Percentiles rank a stretch among this genome's conserved stretches.
Evolutionary conservation across 2,113 vertebrate genomes (phyloP).

Genomic region (Pteropus alecto): DNA sequence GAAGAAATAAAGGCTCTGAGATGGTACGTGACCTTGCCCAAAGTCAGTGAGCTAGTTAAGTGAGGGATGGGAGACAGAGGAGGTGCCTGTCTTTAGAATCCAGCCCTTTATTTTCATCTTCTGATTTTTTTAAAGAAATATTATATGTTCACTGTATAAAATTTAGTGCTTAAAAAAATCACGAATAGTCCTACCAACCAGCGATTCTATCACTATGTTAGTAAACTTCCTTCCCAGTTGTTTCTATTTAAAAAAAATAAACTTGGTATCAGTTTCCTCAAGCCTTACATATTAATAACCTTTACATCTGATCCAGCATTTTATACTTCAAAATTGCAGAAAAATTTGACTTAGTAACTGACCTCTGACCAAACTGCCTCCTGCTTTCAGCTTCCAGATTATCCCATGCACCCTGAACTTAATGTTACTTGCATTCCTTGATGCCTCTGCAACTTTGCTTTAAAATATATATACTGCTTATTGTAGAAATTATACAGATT

Average conservation of each 20-base stretch:
- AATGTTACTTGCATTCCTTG: neutral
- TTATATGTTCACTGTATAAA: neutral
- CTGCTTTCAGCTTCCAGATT: neutral
- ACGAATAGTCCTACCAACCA: conserved; percentile 16
- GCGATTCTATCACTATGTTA: neutral
- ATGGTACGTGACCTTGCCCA: neutral
- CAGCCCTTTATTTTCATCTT: conserved; percentile 14
- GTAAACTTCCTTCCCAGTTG: neutral
- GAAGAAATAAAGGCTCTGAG: conserved; percentile 50
- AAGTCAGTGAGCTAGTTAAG: neutral
- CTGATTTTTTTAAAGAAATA: conserved; percentile 31
- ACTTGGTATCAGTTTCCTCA: neutral
- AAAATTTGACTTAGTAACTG: conserved; percentile 17
- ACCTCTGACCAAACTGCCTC: neutral
- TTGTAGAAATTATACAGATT: neutral
- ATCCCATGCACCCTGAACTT: neutral
- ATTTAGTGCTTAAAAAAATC: neutral
- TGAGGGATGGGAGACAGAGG: neutral
- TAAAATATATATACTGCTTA: neutral
- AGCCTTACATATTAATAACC: conserved; percentile 22
- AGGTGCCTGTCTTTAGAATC: neutral
- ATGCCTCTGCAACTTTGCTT: neutral
- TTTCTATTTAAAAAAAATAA: conserved; percentile 15
- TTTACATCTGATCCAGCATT: conserved; percentile 14
- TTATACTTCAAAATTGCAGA: conserved; percentile 43